phyloP scores from a whole-genome alignment of 23 tunicate genomes.

The Aplidium turbinatum region DNA sequence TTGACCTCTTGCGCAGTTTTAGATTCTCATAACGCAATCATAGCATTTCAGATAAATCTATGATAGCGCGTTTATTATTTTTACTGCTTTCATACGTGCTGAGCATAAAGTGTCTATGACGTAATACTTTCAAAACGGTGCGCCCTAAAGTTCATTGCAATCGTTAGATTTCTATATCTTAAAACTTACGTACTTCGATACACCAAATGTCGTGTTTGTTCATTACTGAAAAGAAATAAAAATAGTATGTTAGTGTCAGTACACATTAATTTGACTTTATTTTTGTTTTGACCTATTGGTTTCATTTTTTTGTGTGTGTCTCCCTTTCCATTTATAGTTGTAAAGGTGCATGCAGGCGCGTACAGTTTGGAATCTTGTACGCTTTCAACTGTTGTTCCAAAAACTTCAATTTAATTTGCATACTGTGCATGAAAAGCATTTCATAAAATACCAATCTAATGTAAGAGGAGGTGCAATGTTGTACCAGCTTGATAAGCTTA shows the following conservation, averaged over 20 bases:
- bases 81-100: too few species aligned
- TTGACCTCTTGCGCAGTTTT: too few species aligned
- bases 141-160: not conserved
- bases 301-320: too few species aligned
- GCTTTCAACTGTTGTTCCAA: too few species aligned
- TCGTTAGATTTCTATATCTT: not conserved
- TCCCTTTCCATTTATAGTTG: too few species aligned
- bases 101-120: not conserved
- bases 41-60: not conserved
- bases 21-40: too few species aligned
- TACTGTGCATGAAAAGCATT: not conserved
- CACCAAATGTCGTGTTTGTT: slow-evolving; percentile 31
- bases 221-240: slow-evolving; percentile 37
- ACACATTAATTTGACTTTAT: too few species aligned
- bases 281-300: too few species aligned
- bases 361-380: too few species aligned
- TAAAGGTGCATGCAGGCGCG: too few species aligned
- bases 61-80: too few species aligned
- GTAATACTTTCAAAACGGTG: not conserved
- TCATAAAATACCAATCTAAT: not conserved
- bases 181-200: slow-evolving; percentile 28
- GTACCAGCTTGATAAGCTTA: not conserved
- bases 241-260: too few species aligned
- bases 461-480: not conserved
- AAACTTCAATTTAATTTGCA: not conserved